Evolutionary conservation across 2,113 vertebrate species (phyloP), one percentile per base, ranked within the genome.

Genomic region (Xiphophorus couchianus): DNA sequence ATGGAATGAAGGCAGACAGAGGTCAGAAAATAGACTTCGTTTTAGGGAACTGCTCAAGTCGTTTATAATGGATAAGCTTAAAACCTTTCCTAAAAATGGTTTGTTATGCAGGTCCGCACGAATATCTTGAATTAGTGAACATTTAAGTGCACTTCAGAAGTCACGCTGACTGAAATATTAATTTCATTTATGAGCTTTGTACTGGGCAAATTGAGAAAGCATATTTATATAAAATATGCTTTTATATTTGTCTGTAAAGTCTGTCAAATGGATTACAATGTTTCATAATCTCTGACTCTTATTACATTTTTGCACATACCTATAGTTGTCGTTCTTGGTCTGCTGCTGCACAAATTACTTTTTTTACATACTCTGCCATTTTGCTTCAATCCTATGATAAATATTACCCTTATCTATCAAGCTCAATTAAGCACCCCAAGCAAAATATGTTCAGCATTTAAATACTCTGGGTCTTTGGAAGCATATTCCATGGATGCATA

Each of bases 11-110:
- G 74, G 73, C 13, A 4, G 64, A 66, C 79, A 69, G 60, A 63
- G 74, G 85, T 87, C 78, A 84, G 61, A 79, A 74, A 84, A 81
- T 64, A 54, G 69, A 68, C 51, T 77, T 51, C 0, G 29, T 81
- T 78, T 91, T 27, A 65, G 60, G 35, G 39, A 81, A 70, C 69
- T 73, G 60, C 76, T 74, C 8, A 28, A 35, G 70, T 86, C 62
- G 66, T 88, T 82, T 17, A 88, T 87, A 82, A 89, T 86, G 28
- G 60, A 89, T 82, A 66, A 6, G 70, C 15, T 69, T 73, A 58
- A 83, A 71, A 66, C 66, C 64, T 0, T 39, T 61, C 66, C 29
- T 15, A 74, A 83, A 81, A 81, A 76, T 60, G 29, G 17, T 66
- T 77, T 77, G 65, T 64, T 71, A 25, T 1, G 15, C n/a, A 14